Evolutionary conservation across 1,140 invertebrate species (phyloP).

Genomic region (Eubasilissa regina): DNA sequence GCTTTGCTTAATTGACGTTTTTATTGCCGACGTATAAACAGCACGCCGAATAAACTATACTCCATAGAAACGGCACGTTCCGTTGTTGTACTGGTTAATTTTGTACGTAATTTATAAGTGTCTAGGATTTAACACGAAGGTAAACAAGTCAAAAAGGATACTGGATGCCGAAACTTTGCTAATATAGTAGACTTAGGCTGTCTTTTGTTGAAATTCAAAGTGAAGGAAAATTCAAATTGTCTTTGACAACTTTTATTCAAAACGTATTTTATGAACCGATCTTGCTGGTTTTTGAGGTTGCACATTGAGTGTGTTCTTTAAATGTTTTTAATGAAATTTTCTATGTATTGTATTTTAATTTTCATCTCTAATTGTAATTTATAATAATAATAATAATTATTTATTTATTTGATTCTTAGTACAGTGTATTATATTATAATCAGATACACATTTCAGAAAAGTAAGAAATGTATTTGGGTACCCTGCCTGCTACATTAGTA

Average conservation of each 20-base stretch:
- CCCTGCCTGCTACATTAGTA: too few species aligned
- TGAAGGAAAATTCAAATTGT: background rate
- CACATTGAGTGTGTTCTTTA: too few species aligned
- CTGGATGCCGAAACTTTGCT: slow-evolving; percentile 31
- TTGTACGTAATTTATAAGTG: slow-evolving; percentile 36
- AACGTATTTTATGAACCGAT: too few species aligned
- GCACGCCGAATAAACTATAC: background rate
- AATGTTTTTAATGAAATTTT: too few species aligned
- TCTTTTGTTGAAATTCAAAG: background rate
- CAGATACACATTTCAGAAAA: too few species aligned
- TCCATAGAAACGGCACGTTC: slow-evolving; percentile 9
- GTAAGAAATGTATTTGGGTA: too few species aligned
- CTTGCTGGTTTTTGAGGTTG: too few species aligned
- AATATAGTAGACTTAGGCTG: slow-evolving; percentile 33
- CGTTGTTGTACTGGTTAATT: slow-evolving; percentile 27
- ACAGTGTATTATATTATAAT: too few species aligned
- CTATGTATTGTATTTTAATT: too few species aligned
- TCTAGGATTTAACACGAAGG: slow-evolving; percentile 39
- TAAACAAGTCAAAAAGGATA: slow-evolving; percentile 40
- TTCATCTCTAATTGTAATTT: too few species aligned
- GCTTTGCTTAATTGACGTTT: slow-evolving; percentile 50
- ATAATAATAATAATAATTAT: too few species aligned
- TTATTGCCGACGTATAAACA: slow-evolving; percentile 47
- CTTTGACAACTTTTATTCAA: background rate
- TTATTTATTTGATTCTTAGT: too few species aligned